A percentile compares a stretch with the other conserved stretches of the same genome.
These are phyloP conservation scores for Luscinia luscinia DNA, from an alignment of 2,797 vertebrate genomes.

Conservation along the genomic window DNA sequence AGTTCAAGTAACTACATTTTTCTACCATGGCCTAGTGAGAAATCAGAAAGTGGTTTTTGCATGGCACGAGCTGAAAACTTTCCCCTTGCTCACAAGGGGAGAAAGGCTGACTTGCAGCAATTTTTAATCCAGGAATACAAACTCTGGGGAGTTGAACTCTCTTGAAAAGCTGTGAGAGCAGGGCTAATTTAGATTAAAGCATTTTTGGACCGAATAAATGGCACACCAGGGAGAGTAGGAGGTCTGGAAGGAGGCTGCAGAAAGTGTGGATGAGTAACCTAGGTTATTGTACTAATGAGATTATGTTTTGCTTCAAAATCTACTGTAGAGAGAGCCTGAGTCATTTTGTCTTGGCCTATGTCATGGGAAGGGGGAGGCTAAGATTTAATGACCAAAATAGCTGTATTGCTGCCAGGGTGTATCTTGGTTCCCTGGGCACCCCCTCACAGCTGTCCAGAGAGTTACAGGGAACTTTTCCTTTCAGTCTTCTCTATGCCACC, in stretches of 20 bases:
- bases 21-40: background rate
- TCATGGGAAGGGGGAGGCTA: background rate
- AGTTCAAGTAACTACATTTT: background rate
- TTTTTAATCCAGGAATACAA: background rate
- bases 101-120: background rate
- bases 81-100: background rate
- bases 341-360: background rate
- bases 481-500: background rate
- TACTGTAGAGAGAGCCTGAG: background rate
- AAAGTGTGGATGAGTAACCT: slow-evolving; percentile 12
- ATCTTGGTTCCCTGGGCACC: background rate
- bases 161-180: background rate
- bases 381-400: background rate
- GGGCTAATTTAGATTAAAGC: background rate
- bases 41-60: background rate
- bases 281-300: slow-evolving; percentile 11
- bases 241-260: slow-evolving; percentile 15
- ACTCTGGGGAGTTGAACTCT: background rate
- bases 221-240: background rate
- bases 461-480: background rate
- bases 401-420: background rate
- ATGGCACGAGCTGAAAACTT: background rate
- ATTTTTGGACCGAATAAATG: background rate
- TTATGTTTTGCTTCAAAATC: background rate
- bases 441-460: background rate